Percentiles rank a stretch among this genome's conserved stretches.
These are phyloP conservation scores for Blastobasis adustella DNA, from an alignment of 2,888 invertebrate species.

Conservation along the genomic window DNA sequence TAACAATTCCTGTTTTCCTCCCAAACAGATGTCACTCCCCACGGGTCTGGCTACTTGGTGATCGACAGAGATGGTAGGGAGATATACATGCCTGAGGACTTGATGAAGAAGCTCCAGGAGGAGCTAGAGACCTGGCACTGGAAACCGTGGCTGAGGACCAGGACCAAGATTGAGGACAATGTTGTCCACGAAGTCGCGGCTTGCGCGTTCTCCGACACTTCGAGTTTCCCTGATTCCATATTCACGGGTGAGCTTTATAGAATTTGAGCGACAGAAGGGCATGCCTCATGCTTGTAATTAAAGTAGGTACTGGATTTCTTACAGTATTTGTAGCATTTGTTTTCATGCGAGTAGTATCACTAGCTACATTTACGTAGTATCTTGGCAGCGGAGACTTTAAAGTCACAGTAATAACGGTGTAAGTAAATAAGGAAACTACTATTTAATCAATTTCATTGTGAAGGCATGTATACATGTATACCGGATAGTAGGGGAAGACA, in stretches of 20 bases:
- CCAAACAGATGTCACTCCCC: constrained; percentile 33
- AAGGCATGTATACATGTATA: too few species aligned
- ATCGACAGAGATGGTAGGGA: constrained; percentile 35
- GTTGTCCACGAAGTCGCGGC: constrained; percentile 34
- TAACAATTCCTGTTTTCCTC: constrained; percentile 5
- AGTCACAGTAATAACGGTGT: too few species aligned
- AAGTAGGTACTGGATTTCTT: too few species aligned
- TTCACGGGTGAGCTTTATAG: constrained; percentile 50
- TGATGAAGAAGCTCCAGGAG: constrained; percentile 38
- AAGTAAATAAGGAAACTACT: too few species aligned
- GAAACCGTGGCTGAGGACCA: constrained; percentile 59
- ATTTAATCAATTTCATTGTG: too few species aligned
- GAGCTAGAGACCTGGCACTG: constrained; percentile 56
- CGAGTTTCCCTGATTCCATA: constrained; percentile 73
- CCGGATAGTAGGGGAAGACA: too few species aligned
- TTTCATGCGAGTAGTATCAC: too few species aligned
- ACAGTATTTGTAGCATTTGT: too few species aligned
- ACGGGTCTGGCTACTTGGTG: constrained; percentile 20
- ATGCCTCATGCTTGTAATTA: too few species aligned
- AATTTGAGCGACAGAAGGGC: too few species aligned
- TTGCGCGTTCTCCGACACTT: constrained; percentile 39
- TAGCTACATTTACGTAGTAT: too few species aligned
- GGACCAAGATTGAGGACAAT: constrained; percentile 39
- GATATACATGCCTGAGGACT: constrained; percentile 33
- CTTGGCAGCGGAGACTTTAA: too few species aligned